Percentiles rank a stretch among this genome's conserved stretches.
phyloP scores from a whole-genome alignment of 2,113 vertebrate species.

The Sitta europaea region DNA sequence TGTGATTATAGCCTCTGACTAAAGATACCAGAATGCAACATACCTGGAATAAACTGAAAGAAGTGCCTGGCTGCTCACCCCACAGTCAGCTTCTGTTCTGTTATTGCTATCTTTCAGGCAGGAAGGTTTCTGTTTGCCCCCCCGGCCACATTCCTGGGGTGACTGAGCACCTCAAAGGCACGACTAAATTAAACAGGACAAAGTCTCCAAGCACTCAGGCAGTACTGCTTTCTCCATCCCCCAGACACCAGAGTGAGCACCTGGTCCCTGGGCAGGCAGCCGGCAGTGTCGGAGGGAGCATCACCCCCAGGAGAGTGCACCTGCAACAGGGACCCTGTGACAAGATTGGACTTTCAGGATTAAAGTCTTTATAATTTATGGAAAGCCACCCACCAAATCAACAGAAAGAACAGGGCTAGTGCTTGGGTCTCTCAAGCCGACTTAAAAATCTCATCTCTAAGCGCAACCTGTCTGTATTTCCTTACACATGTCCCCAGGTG shows the following conservation, averaged over 20 bases:
- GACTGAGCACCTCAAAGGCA: neutral
- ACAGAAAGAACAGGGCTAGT: neutral
- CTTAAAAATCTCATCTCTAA: neutral
- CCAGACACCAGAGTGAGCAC: neutral
- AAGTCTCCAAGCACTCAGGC: accelerated
- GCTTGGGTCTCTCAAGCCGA: neutral
- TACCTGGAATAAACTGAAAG: neutral
- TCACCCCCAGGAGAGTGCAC: neutral
- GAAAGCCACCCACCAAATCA: neutral
- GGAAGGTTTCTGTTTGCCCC: neutral
- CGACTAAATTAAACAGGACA: neutral
- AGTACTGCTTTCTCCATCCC: neutral
- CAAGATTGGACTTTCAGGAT: neutral
- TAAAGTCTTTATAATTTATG: neutral
- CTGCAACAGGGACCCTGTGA: neutral
- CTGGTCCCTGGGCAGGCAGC: neutral
- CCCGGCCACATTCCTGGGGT: neutral
- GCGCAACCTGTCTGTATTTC: neutral
- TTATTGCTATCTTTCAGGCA: neutral
- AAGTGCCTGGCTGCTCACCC: neutral
- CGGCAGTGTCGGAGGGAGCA: accelerated
- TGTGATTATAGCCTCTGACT: neutral
- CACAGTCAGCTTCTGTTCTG: neutral
- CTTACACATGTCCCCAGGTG: neutral
- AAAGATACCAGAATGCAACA: neutral